Conservation (phyloP, 2,797 vertebrate species). For the Acanthurus tractus region DNA sequence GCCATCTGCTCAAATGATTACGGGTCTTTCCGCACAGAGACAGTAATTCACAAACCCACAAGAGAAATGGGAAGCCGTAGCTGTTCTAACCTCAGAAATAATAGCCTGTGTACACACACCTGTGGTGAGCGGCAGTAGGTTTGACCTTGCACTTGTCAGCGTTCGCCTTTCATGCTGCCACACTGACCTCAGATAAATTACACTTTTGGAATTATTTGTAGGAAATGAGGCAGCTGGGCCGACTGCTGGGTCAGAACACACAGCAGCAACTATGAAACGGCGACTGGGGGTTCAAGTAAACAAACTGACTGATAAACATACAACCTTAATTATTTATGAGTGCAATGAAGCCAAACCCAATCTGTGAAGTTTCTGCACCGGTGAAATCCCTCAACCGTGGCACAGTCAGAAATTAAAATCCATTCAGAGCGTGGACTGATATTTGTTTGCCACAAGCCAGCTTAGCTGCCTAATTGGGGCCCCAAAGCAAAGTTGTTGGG, state of each 20-base stretch:
- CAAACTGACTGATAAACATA: slow-evolving; percentile 47
- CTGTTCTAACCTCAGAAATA: slow-evolving; percentile 38
- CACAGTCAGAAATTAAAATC: slow-evolving; percentile 59
- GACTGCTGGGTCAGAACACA: slow-evolving; percentile 18
- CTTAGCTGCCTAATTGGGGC: slow-evolving; percentile 53
- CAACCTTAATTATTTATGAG: slow-evolving; percentile 58
- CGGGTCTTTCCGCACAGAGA: slow-evolving; percentile 32
- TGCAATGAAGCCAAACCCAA: slow-evolving; percentile 52
- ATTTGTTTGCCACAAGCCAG: slow-evolving; percentile 61
- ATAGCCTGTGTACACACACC: slow-evolving; percentile 38
- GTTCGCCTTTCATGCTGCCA: slow-evolving; percentile 6
- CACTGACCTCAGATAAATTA: slow-evolving; percentile 34
- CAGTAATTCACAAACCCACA: slow-evolving; percentile 33
- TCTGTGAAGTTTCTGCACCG: slow-evolving; percentile 22
- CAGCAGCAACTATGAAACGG: slow-evolving; percentile 28
- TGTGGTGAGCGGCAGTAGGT: slow-evolving; percentile 27
- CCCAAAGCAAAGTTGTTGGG: slow-evolving; percentile 10
- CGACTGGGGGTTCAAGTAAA: slow-evolving; percentile 49
- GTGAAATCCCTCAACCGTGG: slow-evolving; percentile 10
- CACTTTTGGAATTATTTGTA: slow-evolving; percentile 7
- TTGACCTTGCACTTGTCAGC: slow-evolving; percentile 38
- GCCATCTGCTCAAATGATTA: slow-evolving; percentile 58
- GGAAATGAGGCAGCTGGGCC: slow-evolving; percentile 20
- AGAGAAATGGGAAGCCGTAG: slow-evolving; percentile 19
- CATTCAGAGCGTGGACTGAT: slow-evolving; percentile 30